Base-by-base conservation (phyloP, 2,113 vertebrate species). In the Felis chaus region DNA sequence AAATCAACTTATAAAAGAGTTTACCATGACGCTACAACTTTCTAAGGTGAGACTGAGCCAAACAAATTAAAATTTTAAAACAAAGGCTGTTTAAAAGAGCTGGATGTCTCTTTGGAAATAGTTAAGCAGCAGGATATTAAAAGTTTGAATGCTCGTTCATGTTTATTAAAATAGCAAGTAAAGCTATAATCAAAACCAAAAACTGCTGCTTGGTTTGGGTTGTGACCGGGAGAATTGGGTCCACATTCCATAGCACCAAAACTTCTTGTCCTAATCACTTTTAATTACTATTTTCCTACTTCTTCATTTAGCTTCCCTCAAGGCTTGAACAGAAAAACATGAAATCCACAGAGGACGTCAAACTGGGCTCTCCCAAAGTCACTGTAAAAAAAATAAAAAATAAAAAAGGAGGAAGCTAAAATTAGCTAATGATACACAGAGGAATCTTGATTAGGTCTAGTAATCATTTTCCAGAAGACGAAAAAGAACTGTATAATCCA, bases 81-180 rank as follows among this genome's bases (percentile, higher is more conserved):
- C 98, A 98, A 98, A 98, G 74, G 10, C 96, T 98, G 94, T 98
- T 99, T 98, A 98, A 98, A 98, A 98, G 96, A 97, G 31, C 98
- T 98, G 98, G 98, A 98, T 98, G 97, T 97, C 66, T 98, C 98
- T 98, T 99, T 99, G 99, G 99, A 99, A 99, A 98, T 98, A 98
- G 98, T 98, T 99, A 99, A 98, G 98, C 98, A 98, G 99, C 99
- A 99, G 99, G 99, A 99, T 99, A 99, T 99, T 99, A 98, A 98
- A 99, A 98, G 98, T 99, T 98, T 98, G 98, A 99, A 98, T 98
- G 96, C 98, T 98, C 97, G 98, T 96, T 99, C 98, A 98, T 99
- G 98, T 99, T 99, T 99, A 99, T 99, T 99, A 99, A 99, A 99
- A 99, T 98, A 73, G 89, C 97, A 98, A 98, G 98, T 98, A 98